Base-by-base conservation (phyloP, 92 coral and sea anemone species). In the Diadumene lineata region DNA sequence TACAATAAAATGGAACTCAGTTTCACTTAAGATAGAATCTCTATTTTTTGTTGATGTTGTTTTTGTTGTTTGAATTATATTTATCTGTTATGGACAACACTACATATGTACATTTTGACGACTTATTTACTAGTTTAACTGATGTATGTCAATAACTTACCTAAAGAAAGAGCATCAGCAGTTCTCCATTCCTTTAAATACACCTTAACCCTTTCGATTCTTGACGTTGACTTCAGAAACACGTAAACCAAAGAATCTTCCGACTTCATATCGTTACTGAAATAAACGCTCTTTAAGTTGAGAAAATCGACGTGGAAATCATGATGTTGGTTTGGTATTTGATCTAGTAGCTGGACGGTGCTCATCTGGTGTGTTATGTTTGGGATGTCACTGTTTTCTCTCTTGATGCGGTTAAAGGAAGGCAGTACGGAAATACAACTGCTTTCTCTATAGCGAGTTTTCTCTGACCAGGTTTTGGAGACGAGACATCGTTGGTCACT, bases 251-350 rank as follows among this genome's bases (percentile, higher is more conserved):
- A 13, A 1, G 64, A 58, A 58, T 58, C 64, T 19, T 58, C 64
- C 22, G 64, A 58, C 29, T 21, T 22, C 7, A 7, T 10, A 53
- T 53, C 60, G 60, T 53, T 53, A 2, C n/a, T 58, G 26, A 58
- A 58, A 58, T 58, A 58, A 1, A 22, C 22, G 64, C 64, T 58
- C 26, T 58, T 58, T 0, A 58, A 16, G 64, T 58, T 24, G 27
- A 58, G 64, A 16, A 58, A 58, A 58, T 58, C 64, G 7, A 58
- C 64, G 15, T 58, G 64, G 26, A 58, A 25, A 31, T 24, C 29
- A n/a, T 58, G 1, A 22, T 58, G 64, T 0, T 22, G 26, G 27
- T 22, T 18, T 13, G 26, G 21, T 53, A 23, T 15, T 4, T 15
- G 22, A 31, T 58, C 64, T 1, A n/a, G 29, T 1, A 58, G 1